Conservation (phyloP, 2,888 invertebrate genomes). For the Onthophagus sagittarius region DNA sequence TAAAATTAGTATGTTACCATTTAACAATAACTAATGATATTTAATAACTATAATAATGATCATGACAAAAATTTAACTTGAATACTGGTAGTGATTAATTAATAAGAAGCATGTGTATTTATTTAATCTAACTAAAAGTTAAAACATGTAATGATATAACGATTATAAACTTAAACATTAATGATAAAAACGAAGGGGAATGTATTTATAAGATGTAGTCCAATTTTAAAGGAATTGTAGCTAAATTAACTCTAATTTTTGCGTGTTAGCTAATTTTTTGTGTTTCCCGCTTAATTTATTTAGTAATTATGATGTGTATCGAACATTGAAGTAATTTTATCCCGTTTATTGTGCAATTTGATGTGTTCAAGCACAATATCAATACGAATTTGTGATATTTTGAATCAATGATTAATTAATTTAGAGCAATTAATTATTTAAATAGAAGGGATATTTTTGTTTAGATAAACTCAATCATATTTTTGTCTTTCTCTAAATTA, state of each 20-base stretch:
- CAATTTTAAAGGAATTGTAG: neutral
- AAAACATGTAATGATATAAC: neutral
- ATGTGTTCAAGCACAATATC: neutral
- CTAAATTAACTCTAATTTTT: neutral
- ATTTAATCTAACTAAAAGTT: neutral
- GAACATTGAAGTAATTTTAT: neutral
- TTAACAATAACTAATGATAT: neutral
- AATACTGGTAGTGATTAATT: neutral
- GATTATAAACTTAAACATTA: neutral
- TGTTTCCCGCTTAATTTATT: neutral
- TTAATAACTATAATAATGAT: neutral
- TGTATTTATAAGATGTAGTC: neutral
- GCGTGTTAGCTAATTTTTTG: neutral
- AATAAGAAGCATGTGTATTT: neutral
- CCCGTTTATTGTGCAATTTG: neutral
- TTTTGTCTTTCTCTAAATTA: neutral
- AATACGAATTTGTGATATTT: slow-evolving; percentile 1
- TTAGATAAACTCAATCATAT: neutral
- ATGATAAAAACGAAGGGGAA: neutral
- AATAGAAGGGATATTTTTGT: neutral
- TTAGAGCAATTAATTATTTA: neutral
- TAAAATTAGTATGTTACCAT: neutral
- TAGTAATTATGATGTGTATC: neutral
- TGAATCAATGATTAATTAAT: neutral
- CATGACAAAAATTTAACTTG: neutral